Evolutionary conservation across 2,113 vertebrate species (phyloP).

Genomic region (Limanda limanda): DNA sequence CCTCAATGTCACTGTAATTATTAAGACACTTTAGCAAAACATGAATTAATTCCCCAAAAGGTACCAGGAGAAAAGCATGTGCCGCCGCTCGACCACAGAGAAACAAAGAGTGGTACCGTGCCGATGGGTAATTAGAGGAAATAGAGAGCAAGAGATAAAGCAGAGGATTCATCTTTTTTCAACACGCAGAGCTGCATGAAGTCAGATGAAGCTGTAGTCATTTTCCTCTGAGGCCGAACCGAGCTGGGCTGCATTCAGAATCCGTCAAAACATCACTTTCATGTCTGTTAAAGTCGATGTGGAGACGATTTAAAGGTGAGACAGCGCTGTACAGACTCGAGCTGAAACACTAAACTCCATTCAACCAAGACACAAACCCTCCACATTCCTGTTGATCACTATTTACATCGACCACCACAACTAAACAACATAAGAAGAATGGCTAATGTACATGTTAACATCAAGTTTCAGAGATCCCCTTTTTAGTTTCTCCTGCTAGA

Average conservation of each 20-base stretch:
- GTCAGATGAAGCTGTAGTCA: background rate
- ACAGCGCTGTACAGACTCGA: background rate
- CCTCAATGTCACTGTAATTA: slow-evolving; percentile 72
- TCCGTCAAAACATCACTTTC: background rate
- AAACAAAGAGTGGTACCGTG: slow-evolving; percentile 29
- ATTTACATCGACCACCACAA: background rate
- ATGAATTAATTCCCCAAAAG: slow-evolving; percentile 73
- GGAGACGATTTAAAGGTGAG: background rate
- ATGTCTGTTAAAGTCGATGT: background rate
- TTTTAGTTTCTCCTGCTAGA: background rate
- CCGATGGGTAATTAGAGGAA: slow-evolving; percentile 50
- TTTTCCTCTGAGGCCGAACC: slow-evolving; percentile 4
- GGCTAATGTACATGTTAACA: too few relatives aligned
- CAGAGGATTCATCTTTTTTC: slow-evolving; percentile 19
- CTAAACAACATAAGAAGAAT: too few relatives aligned
- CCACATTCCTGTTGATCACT: background rate
- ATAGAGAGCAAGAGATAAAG: slow-evolving; percentile 34
- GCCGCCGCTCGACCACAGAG: slow-evolving; percentile 42
- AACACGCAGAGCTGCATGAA: background rate
- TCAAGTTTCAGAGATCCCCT: too few relatives aligned
- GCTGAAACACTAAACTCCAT: background rate
- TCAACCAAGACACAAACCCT: background rate
- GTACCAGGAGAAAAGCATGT: slow-evolving; percentile 46
- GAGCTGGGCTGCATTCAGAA: background rate
- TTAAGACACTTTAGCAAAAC: slow-evolving; percentile 71